These are phyloP conservation scores for Clepsis dumicolana DNA, from an alignment of 2,888 invertebrate genomes.

Conservation along the genomic window DNA sequence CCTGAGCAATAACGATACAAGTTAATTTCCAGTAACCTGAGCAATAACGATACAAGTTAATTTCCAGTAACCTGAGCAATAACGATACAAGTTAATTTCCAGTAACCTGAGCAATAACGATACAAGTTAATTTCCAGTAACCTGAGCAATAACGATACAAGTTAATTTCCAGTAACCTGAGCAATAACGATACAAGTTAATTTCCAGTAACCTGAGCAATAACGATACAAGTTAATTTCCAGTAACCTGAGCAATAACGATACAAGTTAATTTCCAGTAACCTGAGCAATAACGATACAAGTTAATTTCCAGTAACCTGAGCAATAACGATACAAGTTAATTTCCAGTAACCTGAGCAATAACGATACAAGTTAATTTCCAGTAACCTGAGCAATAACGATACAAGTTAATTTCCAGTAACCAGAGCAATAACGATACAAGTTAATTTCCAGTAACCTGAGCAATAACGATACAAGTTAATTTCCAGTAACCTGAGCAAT, in stretches of 20 bases:
- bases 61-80: conserved; percentile 5
- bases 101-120: conserved; percentile 9
- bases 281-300: conserved; percentile 11
- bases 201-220: conserved; percentile 5
- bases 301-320: conserved; percentile 4
- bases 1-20: conserved; percentile 11
- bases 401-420: not conserved
- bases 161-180: conserved; percentile 4
- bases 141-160: conserved; percentile 11
- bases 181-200: conserved; percentile 5
- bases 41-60: conserved; percentile 5
- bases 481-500: conserved; percentile 5
- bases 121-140: not conserved
- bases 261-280: not conserved
- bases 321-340: conserved; percentile 5
- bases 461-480: conserved; percentile 5
- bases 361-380: conserved; percentile 7
- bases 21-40: conserved; percentile 4
- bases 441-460: conserved; percentile 4
- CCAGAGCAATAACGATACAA: conserved; percentile 9
- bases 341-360: conserved; percentile 5
- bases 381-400: conserved; percentile 9
- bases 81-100: conserved; percentile 7
- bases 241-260: conserved; percentile 9
- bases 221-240: conserved; percentile 7